phyloP scores from a whole-genome alignment of 2,888 invertebrate species.

The Horisme vitalbata region DNA sequence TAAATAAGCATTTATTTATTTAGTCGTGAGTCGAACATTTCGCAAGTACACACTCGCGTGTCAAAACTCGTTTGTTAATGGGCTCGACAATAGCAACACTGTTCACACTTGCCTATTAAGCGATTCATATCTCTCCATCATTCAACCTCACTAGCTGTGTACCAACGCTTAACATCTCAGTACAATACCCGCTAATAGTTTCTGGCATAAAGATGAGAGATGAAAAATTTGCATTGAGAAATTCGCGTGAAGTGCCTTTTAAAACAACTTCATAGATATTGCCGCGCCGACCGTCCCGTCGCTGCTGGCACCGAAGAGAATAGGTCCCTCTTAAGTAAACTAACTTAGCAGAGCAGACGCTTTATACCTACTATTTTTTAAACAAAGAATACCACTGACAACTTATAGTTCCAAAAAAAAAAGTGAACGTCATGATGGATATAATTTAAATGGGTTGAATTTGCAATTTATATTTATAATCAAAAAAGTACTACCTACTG shows the following conservation, averaged over 20 bases:
- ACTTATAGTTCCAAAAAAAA: slow-evolving; percentile 30
- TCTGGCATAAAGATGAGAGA: slow-evolving; percentile 42
- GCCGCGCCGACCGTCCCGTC: neutral
- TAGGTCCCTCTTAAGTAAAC: slow-evolving; percentile 16
- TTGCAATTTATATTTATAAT: slow-evolving; percentile 25
- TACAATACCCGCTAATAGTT: slow-evolving; percentile 46
- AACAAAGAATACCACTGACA: too few relatives aligned
- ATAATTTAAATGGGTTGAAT: slow-evolving; percentile 19
- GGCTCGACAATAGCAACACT: slow-evolving; percentile 63
- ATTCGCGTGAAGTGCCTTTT: slow-evolving; percentile 11
- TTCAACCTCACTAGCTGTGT: slow-evolving; percentile 59
- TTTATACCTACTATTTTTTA: too few relatives aligned
- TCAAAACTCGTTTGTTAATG: slow-evolving; percentile 75
- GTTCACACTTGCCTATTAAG: slow-evolving; percentile 77
- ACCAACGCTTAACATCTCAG: slow-evolving; percentile 49
- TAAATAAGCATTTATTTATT: slow-evolving; percentile 71
- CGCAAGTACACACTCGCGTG: slow-evolving; percentile 70
- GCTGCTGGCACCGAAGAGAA: slow-evolving; percentile 18
- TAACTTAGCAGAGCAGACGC: slow-evolving; percentile 23
- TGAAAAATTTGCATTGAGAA: slow-evolving; percentile 44
- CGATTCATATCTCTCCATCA: slow-evolving; percentile 72
- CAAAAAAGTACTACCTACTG: too few relatives aligned
- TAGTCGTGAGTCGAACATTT: slow-evolving; percentile 69
- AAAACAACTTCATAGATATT: slow-evolving; percentile 11
- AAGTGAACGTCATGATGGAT: too few relatives aligned